These are phyloP conservation scores for Sylvilagus bachmani DNA, from an alignment of 2,113 vertebrate species.

Conservation along the genomic window DNA sequence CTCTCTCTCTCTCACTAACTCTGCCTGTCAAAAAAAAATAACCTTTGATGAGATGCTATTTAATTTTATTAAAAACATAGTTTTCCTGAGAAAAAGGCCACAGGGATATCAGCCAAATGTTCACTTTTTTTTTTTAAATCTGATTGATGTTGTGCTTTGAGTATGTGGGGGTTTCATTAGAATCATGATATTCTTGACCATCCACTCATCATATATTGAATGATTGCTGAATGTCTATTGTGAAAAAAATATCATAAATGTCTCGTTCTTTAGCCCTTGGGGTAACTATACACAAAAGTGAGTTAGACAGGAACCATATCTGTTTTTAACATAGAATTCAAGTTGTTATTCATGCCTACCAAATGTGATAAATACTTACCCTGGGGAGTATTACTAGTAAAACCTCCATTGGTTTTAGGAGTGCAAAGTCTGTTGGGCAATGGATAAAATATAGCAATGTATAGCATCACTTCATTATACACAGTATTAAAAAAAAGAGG, in stretches of 20 bases:
- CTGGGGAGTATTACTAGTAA: neutral
- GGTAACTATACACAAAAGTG: neutral
- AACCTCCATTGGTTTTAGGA: slow-evolving; percentile 31
- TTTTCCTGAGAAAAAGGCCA: slow-evolving; percentile 5
- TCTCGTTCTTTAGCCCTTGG: neutral
- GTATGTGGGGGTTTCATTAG: neutral
- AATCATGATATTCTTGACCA: neutral
- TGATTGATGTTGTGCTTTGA: neutral
- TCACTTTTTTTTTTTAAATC: slow-evolving; percentile 2
- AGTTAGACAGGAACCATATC: neutral
- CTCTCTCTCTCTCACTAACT: no score
- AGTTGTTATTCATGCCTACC: neutral
- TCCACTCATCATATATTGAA: neutral
- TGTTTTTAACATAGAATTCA: neutral
- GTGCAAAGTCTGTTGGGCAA: slow-evolving; percentile 15
- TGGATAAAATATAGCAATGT: slow-evolving; percentile 13
- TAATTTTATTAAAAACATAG: slow-evolving; percentile 41
- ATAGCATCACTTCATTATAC: neutral
- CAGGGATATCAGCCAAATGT: neutral
- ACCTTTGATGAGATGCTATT: no score
- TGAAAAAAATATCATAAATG: neutral
- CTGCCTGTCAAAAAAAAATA: no score
- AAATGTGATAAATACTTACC: slow-evolving; percentile 51
- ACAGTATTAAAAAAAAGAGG: neutral
- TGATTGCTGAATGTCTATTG: neutral